A percentile compares a stretch with the other conserved stretches of the same genome.
Evolutionary conservation across 2,797 vertebrate species (phyloP).

Genomic region (Rhynchonycteris naso): DNA sequence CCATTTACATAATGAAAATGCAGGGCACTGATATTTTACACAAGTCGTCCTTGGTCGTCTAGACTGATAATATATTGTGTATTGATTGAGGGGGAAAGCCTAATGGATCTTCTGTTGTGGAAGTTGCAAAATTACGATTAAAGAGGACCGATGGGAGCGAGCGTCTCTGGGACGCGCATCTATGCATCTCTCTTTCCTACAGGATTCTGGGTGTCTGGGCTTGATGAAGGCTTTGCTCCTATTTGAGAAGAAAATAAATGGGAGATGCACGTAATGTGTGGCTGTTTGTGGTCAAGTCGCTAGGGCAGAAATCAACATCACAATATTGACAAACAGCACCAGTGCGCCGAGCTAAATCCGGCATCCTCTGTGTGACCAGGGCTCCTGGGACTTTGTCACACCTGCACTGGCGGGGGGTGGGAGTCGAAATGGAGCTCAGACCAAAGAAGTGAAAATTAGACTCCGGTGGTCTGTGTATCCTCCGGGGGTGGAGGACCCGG

Average conservation of each 20-base stretch:
- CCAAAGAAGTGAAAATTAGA: not conserved
- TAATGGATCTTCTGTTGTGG: conserved; percentile 83
- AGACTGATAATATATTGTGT: conserved; percentile 86
- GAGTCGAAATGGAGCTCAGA: not conserved
- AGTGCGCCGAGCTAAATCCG: not conserved
- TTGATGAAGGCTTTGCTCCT: conserved; percentile 59
- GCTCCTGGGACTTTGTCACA: not conserved
- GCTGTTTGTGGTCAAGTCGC: not conserved
- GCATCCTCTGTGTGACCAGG: not conserved
- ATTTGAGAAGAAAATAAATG: conserved; percentile 23
- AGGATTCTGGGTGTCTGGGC: conserved; percentile 63
- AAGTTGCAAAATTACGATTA: conserved; percentile 83
- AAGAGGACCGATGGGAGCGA: conserved; percentile 81
- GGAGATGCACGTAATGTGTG: not conserved
- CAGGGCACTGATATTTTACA: conserved; percentile 81
- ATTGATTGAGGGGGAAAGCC: conserved; percentile 78
- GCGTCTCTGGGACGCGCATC: conserved; percentile 78
- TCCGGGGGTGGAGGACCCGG: too few relatives aligned
- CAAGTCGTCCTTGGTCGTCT: conserved; percentile 84
- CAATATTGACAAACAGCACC: not conserved
- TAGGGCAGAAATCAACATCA: not conserved
- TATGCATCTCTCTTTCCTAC: conserved; percentile 82
- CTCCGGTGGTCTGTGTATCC: not conserved
- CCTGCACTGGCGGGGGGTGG: not conserved
- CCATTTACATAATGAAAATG: conserved; percentile 89